These are phyloP conservation scores for Melipona quadrifasciata DNA, from an alignment of 1,140 invertebrate genomes.

Conservation along the genomic window DNA sequence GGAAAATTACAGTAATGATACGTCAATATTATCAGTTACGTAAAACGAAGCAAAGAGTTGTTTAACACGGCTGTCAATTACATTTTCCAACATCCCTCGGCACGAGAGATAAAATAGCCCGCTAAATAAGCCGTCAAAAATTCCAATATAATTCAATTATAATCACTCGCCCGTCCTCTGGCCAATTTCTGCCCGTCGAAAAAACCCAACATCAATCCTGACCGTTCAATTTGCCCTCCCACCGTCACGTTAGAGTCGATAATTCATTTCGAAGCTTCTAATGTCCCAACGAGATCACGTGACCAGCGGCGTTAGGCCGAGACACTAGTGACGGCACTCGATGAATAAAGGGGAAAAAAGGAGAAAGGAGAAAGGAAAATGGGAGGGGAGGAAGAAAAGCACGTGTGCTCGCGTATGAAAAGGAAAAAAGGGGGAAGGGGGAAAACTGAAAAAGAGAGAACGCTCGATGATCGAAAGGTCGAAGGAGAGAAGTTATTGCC, in stretches of 20 bases:
- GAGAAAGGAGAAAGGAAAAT: no score
- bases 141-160: neutral
- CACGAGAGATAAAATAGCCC: neutral
- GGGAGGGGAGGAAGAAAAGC: neutral
- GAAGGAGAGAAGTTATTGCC: slow-evolving; percentile 29
- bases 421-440: neutral
- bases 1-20: neutral
- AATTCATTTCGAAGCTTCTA: neutral
- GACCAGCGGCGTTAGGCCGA: neutral
- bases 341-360: neutral
- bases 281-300: neutral
- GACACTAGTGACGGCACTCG: neutral
- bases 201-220: neutral
- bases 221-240: neutral
- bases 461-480: slow-evolving; percentile 25
- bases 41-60: neutral
- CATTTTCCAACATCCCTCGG: neutral
- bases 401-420: neutral
- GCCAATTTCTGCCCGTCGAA: neutral
- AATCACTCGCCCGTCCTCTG: neutral
- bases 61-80: neutral
- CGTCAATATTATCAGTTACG: no score
- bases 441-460: neutral
- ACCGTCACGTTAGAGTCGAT: neutral
- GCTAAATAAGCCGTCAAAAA: neutral